Percentiles rank a stretch among this genome's conserved stretches.
Evolutionary conservation across 64 coral and sea anemone species (phyloP).

Genomic region (Cladopsammia gracilis): DNA sequence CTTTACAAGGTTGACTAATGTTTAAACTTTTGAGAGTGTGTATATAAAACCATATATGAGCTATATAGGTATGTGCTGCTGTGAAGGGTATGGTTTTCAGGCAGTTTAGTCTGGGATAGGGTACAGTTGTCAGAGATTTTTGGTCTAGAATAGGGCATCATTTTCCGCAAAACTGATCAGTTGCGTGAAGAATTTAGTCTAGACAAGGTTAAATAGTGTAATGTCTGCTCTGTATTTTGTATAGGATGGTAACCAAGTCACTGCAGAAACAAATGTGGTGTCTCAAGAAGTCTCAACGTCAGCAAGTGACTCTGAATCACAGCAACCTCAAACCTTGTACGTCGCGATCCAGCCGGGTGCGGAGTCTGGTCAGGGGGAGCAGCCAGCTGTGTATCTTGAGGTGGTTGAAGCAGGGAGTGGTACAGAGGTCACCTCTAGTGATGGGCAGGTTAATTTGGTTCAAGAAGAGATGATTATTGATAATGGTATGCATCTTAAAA

Average conservation of each 20-base stretch:
- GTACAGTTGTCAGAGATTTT: no score
- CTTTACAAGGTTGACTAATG: no score
- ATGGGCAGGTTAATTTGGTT: constrained; percentile 78
- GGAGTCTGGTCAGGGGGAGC: constrained; percentile 78
- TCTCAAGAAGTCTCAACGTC: constrained; percentile 16
- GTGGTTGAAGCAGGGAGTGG: constrained; percentile 95
- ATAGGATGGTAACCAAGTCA: background rate
- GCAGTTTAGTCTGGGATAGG: no score
- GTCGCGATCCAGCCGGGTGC: constrained; percentile 93
- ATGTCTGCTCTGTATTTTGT: background rate
- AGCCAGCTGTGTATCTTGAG: constrained; percentile 94
- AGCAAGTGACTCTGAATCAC: constrained; percentile 20
- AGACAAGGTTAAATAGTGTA: no score
- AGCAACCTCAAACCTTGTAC: constrained; percentile 85
- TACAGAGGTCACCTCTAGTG: constrained; percentile 80
- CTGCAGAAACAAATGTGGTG: background rate
- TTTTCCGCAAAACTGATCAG: no score
- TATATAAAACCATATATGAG: no score
- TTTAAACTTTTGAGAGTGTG: no score
- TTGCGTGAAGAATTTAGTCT: no score
- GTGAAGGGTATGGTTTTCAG: no score
- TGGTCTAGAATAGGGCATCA: no score
- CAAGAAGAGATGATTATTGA: constrained; percentile 94
- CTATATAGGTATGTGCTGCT: no score
- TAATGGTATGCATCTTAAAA: constrained; percentile 59